Conservation (phyloP, 2,113 vertebrate genomes). For the Gymnarchus niloticus region DNA sequence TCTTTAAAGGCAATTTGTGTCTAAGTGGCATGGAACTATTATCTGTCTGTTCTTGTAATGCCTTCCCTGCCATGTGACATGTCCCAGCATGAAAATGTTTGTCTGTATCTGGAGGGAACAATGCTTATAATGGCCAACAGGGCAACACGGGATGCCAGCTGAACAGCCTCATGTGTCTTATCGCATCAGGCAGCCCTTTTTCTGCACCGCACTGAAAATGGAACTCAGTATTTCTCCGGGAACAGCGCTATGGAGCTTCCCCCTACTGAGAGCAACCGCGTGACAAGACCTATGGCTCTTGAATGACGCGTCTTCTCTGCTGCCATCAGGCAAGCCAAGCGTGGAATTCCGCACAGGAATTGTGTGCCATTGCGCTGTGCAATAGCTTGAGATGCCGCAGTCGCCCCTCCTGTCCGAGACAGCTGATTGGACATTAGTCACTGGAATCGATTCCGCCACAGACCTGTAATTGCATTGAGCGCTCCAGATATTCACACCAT, state of each 20-base stretch:
- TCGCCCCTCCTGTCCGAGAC: neutral
- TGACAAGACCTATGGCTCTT: neutral
- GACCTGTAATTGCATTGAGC: neutral
- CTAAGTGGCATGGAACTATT: neutral
- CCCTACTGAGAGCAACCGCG: neutral
- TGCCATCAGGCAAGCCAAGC: neutral
- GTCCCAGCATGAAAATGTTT: neutral
- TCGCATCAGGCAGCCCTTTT: constrained; percentile 18
- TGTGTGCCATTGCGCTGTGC: neutral
- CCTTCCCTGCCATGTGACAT: neutral
- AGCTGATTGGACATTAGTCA: neutral
- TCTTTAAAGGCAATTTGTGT: neutral
- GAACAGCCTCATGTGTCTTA: constrained; percentile 31
- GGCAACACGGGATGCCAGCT: constrained; percentile 27
- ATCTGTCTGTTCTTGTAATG: neutral
- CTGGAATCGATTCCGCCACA: neutral
- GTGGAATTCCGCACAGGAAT: neutral
- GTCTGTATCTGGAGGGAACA: neutral
- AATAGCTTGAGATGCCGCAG: too few species aligned
- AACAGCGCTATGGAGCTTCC: neutral
- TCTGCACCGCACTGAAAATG: constrained; percentile 32
- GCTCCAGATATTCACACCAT: too few species aligned
- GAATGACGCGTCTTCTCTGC: neutral
- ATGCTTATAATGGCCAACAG: neutral
- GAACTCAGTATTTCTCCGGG: constrained; percentile 32